These are phyloP conservation scores for Parus major DNA, from an alignment of 2,113 vertebrate species.

Conservation along the genomic window DNA sequence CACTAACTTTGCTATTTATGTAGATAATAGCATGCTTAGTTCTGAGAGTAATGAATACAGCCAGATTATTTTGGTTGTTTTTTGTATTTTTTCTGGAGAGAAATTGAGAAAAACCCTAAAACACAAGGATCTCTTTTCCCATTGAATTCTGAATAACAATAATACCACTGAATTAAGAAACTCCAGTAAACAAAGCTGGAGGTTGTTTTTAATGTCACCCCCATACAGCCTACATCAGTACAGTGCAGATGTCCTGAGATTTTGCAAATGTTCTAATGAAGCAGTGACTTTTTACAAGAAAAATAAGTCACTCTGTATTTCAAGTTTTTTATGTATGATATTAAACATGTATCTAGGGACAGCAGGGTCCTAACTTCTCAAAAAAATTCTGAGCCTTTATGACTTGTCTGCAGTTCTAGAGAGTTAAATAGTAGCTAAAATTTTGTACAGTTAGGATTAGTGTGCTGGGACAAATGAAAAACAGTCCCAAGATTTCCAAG, in stretches of 20 bases:
- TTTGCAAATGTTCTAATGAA: background rate
- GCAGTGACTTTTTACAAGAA: background rate
- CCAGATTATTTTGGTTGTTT: background rate
- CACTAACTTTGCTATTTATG: background rate
- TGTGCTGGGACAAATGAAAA: background rate
- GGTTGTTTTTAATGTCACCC: background rate
- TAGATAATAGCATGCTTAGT: background rate
- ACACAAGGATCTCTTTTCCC: background rate
- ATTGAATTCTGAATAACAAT: background rate
- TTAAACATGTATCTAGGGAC: background rate
- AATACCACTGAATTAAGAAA: background rate
- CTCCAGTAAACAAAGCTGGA: background rate
- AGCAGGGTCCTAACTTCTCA: background rate
- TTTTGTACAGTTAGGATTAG: background rate
- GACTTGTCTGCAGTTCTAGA: background rate
- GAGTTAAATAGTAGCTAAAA: background rate
- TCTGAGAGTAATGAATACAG: background rate
- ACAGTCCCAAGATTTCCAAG: background rate
- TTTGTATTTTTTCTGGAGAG: background rate
- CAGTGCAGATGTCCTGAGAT: background rate
- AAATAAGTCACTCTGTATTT: background rate
- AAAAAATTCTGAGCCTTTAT: background rate
- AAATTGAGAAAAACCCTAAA: background rate
- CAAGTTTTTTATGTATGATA: background rate
- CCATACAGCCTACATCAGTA: background rate